phyloP scores from a whole-genome alignment of 2,113 vertebrate genomes.

The Phrynocephalus versicolor region DNA sequence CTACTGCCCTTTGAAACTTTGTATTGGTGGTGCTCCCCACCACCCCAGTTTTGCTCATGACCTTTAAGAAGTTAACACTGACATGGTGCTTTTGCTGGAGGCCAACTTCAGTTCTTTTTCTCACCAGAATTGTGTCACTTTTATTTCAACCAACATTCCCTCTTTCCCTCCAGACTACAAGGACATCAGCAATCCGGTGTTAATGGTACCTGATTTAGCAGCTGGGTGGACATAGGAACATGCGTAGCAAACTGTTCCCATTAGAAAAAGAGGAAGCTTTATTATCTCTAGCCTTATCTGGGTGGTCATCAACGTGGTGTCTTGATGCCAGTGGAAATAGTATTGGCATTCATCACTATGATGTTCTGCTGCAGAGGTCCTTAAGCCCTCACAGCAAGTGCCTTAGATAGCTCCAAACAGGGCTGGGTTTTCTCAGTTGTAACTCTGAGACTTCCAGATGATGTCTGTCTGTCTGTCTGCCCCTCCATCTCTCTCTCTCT shows the following conservation, averaged over 20 bases:
- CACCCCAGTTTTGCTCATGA: background rate
- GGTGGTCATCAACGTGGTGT: background rate
- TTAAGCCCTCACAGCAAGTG: fast-evolving
- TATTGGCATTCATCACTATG: fast-evolving
- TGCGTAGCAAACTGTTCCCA: background rate
- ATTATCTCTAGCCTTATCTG: background rate
- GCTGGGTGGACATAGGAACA: background rate
- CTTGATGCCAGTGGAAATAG: too few species aligned
- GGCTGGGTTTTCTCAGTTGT: background rate
- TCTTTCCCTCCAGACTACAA: background rate
- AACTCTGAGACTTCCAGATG: background rate
- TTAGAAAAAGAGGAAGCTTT: background rate
- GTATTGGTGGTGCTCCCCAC: background rate
- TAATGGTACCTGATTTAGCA: background rate
- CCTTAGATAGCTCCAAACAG: background rate
- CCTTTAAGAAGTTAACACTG: background rate
- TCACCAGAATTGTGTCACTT: background rate
- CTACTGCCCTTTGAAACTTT: background rate
- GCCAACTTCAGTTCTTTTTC: background rate
- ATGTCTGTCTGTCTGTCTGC: background rate
- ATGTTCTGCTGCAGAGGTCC: background rate
- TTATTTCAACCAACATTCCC: background rate
- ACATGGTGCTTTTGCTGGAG: background rate
- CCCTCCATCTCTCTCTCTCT: background rate
- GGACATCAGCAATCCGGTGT: background rate